Base-by-base conservation (phyloP, 2,113 vertebrate species). In the Bubo blakistoni region DNA sequence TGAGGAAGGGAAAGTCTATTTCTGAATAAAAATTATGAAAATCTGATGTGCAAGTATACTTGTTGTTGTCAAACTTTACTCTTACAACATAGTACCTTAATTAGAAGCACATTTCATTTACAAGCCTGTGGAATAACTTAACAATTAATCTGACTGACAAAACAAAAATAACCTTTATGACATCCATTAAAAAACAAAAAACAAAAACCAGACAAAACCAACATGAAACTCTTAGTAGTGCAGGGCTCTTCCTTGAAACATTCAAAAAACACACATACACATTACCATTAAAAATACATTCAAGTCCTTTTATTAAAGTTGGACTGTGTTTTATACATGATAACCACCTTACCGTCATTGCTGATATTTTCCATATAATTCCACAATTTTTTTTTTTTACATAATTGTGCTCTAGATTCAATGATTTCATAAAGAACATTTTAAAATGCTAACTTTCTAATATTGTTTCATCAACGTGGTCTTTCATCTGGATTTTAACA, bases 401-500 rank as follows among this genome's bases (percentile, higher is more conserved):
- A 32, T 40, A 63, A 61, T 9, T 34, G 8, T 82, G 22, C 5
- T 83, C 44, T 46, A 82, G 21, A 49, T 66, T 38, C 17, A 65
- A 54, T 52, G 26, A 18, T 88, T 90, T 77, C 36, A 52, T 51
- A 57, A 13, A 77, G 4, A 65, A 40, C 7, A 73, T 58, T 72
- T 86, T 24, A 14, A 90, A 86, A 73, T 9, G 7, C 17, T 52
- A 52, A 30, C 27, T 88, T 92, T n/a, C 40, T 79, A 76, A 69
- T 11, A 44, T 0, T 34, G 44, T 2, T 72, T 11, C 3, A 20
- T 57, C 40, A 80, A 61, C 11, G 3, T 6, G 0, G 17, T 54
- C 17, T 73, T 22, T 92, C 46, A 52, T 52, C 11, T 54, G 27
- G 29, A 82, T 93, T 85, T 90, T 70, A 73, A 61, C 20, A 73